Base-by-base conservation (phyloP, 2,888 invertebrate species). In the Odiellus spinosus region DNA sequence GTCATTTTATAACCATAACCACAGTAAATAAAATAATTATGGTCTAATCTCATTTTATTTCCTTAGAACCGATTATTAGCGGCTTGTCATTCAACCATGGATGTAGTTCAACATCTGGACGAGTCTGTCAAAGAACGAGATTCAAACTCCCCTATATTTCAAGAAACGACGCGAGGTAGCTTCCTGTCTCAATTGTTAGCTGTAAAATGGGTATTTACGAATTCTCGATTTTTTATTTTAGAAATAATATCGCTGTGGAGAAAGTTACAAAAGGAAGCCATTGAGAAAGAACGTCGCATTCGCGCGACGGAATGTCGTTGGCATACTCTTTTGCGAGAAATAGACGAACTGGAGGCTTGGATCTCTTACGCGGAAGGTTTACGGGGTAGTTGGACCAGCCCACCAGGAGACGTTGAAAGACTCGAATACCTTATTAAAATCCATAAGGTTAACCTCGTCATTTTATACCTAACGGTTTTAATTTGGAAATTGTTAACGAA, bases 21-120 rank as follows among this genome's bases (percentile, higher is more conserved):
- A n/a, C n/a, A 40, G 38, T 15, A 45, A 35, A 4, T 38, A 20
- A 33, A 35, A 43, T 34, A 15, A 11, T 15, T 20, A 42, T 34
- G 4, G 12, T 15, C 34, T 11, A 36, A 15, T 35, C 36, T 20
- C 18, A 32, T 33, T 53, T 53, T 44, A 46, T 20, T 46, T 47
- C 52, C 53, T 2, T 56, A 71, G 68, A 78, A 81, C 44, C 82
- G 80, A 65, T 68, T 80, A 44, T 75, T 84, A 40, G 78, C 81
- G 42, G 78, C 77, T 56, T 82, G 84, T 53, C 79, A 81, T 59
- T 83, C 84, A 6, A 79, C 80, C 5, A 70, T 85, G 40, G 88
- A 88, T 64, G 66, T 86, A 45, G 76, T 85, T 19, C 78, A 78
- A 61, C 86, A 86, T 70, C 70, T 88, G 40, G 80, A 80, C 48